Base-by-base conservation (phyloP, 2,113 vertebrate species). In the Lota lota region DNA sequence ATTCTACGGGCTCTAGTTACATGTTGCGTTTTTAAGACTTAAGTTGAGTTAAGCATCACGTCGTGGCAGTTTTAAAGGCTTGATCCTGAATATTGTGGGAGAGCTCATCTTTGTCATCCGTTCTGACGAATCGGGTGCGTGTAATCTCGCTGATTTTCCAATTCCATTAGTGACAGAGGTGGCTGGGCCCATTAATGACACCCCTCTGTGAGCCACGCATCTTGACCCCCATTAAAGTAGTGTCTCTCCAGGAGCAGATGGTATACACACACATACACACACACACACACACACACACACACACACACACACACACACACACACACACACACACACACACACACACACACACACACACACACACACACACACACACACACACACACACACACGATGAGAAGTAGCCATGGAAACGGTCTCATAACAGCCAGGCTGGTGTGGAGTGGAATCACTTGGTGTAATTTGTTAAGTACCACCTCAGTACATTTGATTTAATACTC, bases 381-480 rank as follows among this genome's bases (percentile, higher is more conserved):
- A n/a, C n/a, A n/a, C n/a, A n/a, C n/a, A n/a, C n/a, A 6, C 68
- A 60, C 64, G 67, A 72, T 76, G 74, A 85, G 75, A 73, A 69
- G 89, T 89, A 86, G 56, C 83, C 88, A 91, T 91, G 88, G 88
- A 83, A 91, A 91, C 91, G 50, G 84, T 79, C 81, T 83, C 69
- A 73, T 89, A 90, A 92, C 85, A 82, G 80, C 77, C 64, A 78
- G 78, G 80, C 79, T 74, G 79, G 83, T 89, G 88, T 90, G 87
- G 88, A 69, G 80, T 71, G 78, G 87, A 92, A 90, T 85, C 85
- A 82, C 90, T 90, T 79, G 68, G 82, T 83, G 84, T 90, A 92
- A 93, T 92, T 93, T 91, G 91, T 90, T 91, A 90, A 92, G 91
- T 90, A 90, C 75, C 87, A 88, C 87, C 86, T 89, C 70, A 75